phyloP scores from a whole-genome alignment of 2,888 invertebrate species.

The Sphaeridia pumilis region DNA sequence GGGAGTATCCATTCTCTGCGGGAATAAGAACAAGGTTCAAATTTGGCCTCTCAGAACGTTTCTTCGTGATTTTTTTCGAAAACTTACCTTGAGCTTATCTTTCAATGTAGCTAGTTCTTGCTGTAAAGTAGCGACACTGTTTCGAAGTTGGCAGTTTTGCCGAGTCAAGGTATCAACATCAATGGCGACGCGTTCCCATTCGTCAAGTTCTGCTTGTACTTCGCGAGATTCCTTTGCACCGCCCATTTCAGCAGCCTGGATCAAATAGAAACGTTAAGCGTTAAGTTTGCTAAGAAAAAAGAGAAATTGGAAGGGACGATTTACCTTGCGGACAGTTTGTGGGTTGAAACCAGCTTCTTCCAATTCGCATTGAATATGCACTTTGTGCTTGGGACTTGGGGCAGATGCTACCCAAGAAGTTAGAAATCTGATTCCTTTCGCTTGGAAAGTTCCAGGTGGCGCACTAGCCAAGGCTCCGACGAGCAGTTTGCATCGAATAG shows the following conservation, averaged over 20 bases:
- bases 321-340: constrained; percentile 43
- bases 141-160: constrained; percentile 34
- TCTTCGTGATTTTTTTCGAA: not conserved
- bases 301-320: not conserved
- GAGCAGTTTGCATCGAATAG: constrained; percentile 79
- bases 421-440: constrained; percentile 69
- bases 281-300: not conserved
- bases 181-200: constrained; percentile 32
- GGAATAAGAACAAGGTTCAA: not conserved
- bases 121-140: constrained; percentile 34
- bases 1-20: constrained; percentile 28
- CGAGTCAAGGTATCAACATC: constrained; percentile 34
- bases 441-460: constrained; percentile 45
- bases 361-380: constrained; percentile 74
- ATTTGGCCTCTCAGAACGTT: too few species aligned
- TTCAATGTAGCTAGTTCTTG: constrained; percentile 36
- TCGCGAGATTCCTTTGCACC: constrained; percentile 33
- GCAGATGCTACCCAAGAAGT: constrained; percentile 54
- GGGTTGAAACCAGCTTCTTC: constrained; percentile 68
- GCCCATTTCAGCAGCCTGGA: constrained; percentile 34
- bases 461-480: constrained; percentile 48
- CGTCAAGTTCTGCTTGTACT: constrained; percentile 33
- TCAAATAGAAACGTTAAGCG: not conserved
- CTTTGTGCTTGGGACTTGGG: constrained; percentile 58
- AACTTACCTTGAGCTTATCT: constrained; percentile 32